A percentile compares a stretch with the other conserved stretches of the same genome.
Conservation (phyloP, 2,797 vertebrate genomes). For the Pseudocheirus occidentalis region DNA sequence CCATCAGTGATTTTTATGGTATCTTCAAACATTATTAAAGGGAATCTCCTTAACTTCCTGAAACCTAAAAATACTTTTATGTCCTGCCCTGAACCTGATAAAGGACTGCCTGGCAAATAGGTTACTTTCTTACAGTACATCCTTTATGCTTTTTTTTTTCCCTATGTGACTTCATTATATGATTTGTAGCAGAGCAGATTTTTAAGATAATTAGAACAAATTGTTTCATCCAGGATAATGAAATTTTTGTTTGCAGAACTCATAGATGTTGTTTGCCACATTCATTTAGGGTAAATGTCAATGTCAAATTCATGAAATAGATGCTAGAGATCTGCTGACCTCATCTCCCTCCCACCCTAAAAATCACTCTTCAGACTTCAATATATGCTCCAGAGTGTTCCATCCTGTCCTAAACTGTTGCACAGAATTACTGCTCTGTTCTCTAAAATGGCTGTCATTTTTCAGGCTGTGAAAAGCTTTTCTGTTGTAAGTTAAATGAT, state of each 20-base stretch:
- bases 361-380: neutral
- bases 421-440: neutral
- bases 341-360: neutral
- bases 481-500: neutral
- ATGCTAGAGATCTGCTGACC: neutral
- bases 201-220: conserved; percentile 12
- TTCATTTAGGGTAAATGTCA: conserved; percentile 14
- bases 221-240: neutral
- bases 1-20: neutral
- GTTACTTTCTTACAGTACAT: neutral
- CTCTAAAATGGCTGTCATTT: neutral
- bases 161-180: neutral
- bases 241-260: neutral
- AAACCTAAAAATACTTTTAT: neutral
- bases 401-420: neutral
- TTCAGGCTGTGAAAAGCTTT: conserved; percentile 5
- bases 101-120: neutral
- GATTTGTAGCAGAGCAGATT: neutral
- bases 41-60: neutral
- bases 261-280: neutral
- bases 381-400: neutral
- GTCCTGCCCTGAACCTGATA: neutral
- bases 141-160: neutral
- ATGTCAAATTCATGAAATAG: neutral
- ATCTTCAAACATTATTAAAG: neutral